phyloP scores from a whole-genome alignment of 2,797 vertebrate genomes.

The Malurus leucopterus region DNA sequence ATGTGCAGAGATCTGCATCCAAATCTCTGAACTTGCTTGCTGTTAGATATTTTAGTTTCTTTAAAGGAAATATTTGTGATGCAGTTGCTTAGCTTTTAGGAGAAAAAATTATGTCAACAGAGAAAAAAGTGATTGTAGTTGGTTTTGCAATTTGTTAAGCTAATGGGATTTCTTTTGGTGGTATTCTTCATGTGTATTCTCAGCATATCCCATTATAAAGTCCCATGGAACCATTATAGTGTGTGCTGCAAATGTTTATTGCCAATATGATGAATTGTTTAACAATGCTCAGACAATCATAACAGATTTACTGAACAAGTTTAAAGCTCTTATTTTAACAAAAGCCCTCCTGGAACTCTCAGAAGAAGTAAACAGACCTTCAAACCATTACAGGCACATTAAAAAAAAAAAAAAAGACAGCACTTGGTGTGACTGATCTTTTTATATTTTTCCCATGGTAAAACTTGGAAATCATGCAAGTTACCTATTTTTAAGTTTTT shows the following conservation, averaged over 20 bases:
- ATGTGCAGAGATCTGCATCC: not conserved
- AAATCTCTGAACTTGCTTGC: not conserved
- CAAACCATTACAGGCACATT: not conserved
- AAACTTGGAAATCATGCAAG: not conserved
- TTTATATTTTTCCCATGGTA: not conserved
- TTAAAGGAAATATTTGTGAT: not conserved
- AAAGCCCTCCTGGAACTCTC: not conserved
- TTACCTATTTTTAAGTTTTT: not conserved
- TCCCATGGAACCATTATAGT: slow-evolving; percentile 4
- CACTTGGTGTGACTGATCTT: not conserved
- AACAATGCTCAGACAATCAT: slow-evolving; percentile 20
- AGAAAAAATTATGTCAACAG: not conserved
- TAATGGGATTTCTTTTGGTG: not conserved
- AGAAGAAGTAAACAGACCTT: slow-evolving; percentile 3
- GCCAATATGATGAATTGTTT: slow-evolving; percentile 51
- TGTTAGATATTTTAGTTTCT: not conserved
- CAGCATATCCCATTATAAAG: not conserved
- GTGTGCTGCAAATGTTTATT: slow-evolving; percentile 39
- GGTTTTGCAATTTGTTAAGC: slow-evolving; percentile 1
- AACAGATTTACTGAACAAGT: slow-evolving; percentile 27
- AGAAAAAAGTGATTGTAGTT: not conserved
- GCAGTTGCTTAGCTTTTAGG: not conserved
- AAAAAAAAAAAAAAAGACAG: not conserved
- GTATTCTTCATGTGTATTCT: slow-evolving; percentile 26
- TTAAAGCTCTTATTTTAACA: slow-evolving; percentile 25